Evolutionary conservation across 64 coral and sea anemone species (phyloP).

Genomic region (Orbicella faveolata): DNA sequence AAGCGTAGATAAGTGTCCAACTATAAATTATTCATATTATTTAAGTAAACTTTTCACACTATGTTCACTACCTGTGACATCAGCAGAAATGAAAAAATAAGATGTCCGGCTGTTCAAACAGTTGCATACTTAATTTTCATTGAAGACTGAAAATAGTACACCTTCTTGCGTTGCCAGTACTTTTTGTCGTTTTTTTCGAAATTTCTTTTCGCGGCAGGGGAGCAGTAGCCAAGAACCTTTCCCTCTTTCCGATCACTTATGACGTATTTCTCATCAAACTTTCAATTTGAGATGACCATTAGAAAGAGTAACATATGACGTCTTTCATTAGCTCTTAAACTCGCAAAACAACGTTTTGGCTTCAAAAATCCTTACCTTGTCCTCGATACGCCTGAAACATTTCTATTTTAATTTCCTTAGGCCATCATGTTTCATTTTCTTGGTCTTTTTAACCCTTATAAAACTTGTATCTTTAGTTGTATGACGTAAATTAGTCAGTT

Average conservation of each 20-base stretch:
- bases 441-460: no score
- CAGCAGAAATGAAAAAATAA: not conserved
- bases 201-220: no score
- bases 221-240: not conserved
- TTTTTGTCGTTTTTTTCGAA: no score
- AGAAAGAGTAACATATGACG: not conserved
- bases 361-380: no score
- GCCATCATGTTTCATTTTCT: no score
- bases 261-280: not conserved
- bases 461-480: no score
- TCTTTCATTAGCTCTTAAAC: not conserved
- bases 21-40: conserved; percentile 19
- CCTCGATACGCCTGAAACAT: no score
- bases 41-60: not conserved
- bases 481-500: no score
- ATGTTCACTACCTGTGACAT: not conserved
- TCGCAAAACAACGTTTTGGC: not conserved
- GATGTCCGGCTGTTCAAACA: not conserved
- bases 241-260: not conserved
- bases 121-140: not conserved
- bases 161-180: not conserved
- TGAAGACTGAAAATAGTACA: not conserved
- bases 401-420: no score
- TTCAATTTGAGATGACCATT: not conserved
- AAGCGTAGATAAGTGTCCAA: not conserved